phyloP scores from a whole-genome alignment of 2,888 invertebrate species.

The Smittia aterrima region DNA sequence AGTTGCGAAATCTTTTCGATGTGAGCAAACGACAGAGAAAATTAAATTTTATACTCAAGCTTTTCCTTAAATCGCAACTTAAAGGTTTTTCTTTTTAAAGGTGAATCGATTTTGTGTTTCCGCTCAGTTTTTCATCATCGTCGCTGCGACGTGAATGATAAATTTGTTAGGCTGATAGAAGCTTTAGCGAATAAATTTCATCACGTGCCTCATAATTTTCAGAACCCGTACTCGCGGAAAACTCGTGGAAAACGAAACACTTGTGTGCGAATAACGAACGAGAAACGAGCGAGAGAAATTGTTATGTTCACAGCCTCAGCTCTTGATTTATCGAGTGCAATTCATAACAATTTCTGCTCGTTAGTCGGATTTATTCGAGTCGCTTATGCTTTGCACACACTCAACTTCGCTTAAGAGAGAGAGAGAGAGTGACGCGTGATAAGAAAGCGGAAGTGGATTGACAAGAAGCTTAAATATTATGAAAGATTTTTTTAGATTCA shows the following conservation, averaged over 20 bases:
- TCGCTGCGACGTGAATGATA: not conserved
- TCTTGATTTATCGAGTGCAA: slow-evolving; percentile 8
- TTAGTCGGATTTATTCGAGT: not conserved
- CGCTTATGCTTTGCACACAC: not conserved
- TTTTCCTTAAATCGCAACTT: no score
- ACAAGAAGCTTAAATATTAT: no score
- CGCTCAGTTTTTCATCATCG: not conserved
- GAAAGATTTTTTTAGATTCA: no score
- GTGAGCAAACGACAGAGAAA: no score
- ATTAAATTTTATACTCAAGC: no score
- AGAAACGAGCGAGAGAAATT: no score
- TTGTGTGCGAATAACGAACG: not conserved
- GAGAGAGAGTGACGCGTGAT: not conserved
- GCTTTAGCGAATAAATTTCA: not conserved
- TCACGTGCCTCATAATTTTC: not conserved
- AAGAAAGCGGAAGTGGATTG: not conserved
- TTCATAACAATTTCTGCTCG: not conserved
- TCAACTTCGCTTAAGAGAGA: not conserved
- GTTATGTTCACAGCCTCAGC: no score
- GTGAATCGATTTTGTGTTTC: slow-evolving; percentile 2
- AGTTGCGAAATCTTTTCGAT: no score
- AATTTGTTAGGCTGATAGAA: not conserved
- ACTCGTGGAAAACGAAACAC: not conserved
- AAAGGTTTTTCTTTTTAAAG: not conserved
- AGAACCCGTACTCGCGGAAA: not conserved